A percentile compares a stretch with the other conserved stretches of the same genome.
phyloP scores from a whole-genome alignment of 2,113 vertebrate genomes.

The Okapia johnstoni region DNA sequence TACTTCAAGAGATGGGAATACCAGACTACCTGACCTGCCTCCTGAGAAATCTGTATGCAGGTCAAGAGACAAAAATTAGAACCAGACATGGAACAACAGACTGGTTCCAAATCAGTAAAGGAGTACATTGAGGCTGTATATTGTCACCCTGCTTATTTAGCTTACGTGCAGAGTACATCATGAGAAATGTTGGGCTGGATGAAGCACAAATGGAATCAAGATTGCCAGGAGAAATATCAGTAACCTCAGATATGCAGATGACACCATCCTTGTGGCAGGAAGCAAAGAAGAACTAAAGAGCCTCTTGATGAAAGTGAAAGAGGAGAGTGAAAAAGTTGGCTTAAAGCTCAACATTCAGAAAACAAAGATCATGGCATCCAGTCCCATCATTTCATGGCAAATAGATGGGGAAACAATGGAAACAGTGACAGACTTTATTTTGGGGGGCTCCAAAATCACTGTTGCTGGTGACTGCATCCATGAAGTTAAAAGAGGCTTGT shows the following conservation, averaged over 20 bases:
- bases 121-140: fast-evolving
- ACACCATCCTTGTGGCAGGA: background rate
- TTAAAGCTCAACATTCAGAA: background rate
- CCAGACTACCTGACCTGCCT: background rate
- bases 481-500: background rate
- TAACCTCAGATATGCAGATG: background rate
- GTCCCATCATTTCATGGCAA: background rate
- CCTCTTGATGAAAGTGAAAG: background rate
- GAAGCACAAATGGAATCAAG: background rate
- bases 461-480: background rate
- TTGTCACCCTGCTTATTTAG: background rate
- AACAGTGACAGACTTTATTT: background rate
- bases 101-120: background rate
- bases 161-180: background rate
- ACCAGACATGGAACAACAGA: background rate
- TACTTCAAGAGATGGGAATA: background rate
- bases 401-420: background rate
- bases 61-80: background rate
- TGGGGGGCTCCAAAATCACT: background rate
- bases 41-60: background rate
- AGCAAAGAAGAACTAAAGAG: background rate
- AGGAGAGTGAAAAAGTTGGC: background rate
- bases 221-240: background rate
- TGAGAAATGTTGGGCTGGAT: background rate
- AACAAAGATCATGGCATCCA: background rate